Percentiles rank a stretch among this genome's conserved stretches.
These are phyloP conservation scores for Tapirus indicus DNA, from an alignment of 2,797 vertebrate genomes.

Conservation along the genomic window DNA sequence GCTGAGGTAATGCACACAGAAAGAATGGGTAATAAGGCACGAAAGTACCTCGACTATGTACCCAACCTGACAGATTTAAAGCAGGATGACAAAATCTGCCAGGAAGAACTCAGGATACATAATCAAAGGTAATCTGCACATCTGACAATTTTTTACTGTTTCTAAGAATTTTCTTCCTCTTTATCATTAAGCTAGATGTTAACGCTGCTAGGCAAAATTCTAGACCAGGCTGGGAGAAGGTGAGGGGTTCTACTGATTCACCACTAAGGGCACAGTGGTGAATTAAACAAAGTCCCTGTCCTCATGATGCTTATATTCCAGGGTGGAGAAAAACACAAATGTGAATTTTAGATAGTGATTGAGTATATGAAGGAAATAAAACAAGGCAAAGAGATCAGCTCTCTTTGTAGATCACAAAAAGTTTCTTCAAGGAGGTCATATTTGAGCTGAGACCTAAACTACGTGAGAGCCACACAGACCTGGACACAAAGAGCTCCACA, in stretches of 20 bases:
- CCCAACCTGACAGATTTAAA: background rate
- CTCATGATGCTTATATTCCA: background rate
- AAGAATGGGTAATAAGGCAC: background rate
- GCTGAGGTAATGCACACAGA: background rate
- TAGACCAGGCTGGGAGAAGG: background rate
- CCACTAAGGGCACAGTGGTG: background rate
- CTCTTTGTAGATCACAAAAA: background rate
- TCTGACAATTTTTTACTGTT: background rate
- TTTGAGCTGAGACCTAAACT: background rate
- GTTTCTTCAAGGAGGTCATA: background rate
- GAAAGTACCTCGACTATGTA: background rate
- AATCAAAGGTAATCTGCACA: background rate
- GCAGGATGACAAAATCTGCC: background rate
- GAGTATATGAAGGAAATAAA: background rate
- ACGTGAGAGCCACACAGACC: background rate
- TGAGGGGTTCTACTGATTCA: background rate
- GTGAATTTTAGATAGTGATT: background rate
- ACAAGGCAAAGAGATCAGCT: background rate
- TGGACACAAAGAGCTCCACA: background rate
- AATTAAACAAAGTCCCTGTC: background rate
- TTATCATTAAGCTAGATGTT: background rate
- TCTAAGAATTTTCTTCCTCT: constrained; percentile 11
- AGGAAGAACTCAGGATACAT: background rate
- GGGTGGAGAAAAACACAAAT: background rate
- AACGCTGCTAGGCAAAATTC: constrained; percentile 20